Evolutionary conservation across 2,888 invertebrate genomes (phyloP), one percentile per base, ranked within the genome.

Genomic region (Salticus scenicus): DNA sequence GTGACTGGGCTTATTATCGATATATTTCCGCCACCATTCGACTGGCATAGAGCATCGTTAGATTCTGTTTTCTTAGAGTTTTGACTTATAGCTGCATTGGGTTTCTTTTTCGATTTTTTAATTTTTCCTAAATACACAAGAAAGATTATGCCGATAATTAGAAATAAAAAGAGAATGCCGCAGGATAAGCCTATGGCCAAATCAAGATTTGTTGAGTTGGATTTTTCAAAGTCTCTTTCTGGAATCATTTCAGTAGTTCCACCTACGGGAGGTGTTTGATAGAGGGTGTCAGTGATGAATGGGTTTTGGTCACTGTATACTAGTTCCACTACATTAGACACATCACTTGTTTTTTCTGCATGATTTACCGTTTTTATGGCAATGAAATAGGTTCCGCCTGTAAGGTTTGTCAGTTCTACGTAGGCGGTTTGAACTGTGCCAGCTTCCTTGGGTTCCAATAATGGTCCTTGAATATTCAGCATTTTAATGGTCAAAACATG

Each of bases 1-100:
- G 74, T 75, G 4, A 85, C 71, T 12, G 85, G 85, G 33, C 85
- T 85, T 5, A 85, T 85, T 20, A 71, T 73, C 10, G 85, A 85
- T 71, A 77, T 30, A 27, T 77, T 83, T 27, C 51, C 28, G 8
- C 30, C 27, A 28, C 75, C 77, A 17, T 28, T 77, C 28, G 67
- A 57, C 5, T 67, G 42, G 28, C 57, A 77, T 0, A 77, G 31
- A 2, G 72, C 73, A 67, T 84, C 76, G 66, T 66, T 37, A 0
- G 83, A 84, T 27, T 84, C 77, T 27, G 72, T 33, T 27, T 77
- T 77, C 12, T 77, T 72, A 24, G 64, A 20, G 14, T 12, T 67
- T 5, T 47, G 67, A 8, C 37, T 57, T 0, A 69, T 31, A 27
- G 69, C 77, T 0, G 67, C 33, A 24, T 28, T 41, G 47, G 31